Percentiles rank a stretch among this genome's conserved stretches.
Evolutionary conservation across 2,888 invertebrate species (phyloP).

Genomic region (Crematogaster levior): DNA sequence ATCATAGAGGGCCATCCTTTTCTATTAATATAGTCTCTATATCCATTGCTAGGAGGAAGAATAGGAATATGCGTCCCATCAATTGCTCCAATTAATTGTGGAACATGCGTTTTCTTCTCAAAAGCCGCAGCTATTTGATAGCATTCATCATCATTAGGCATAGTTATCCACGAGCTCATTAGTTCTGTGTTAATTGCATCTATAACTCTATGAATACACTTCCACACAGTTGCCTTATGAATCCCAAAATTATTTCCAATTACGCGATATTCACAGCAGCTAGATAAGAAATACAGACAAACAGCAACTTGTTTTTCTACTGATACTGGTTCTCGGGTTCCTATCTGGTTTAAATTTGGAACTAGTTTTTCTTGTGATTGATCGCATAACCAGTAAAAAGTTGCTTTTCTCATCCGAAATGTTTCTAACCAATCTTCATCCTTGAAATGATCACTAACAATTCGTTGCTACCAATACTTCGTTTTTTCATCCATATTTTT

Average conservation of each 20-base stretch:
- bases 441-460: background rate
- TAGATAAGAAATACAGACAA: conserved; percentile 17
- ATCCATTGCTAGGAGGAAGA: conserved; percentile 57
- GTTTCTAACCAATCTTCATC: conserved; percentile 6
- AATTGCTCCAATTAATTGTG: too few relatives aligned
- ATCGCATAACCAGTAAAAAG: background rate
- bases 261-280: conserved; percentile 5
- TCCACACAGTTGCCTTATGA: too few relatives aligned
- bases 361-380: background rate
- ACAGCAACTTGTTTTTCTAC: conserved; percentile 1
- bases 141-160: conserved; percentile 1
- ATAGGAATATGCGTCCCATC: conserved; percentile 62
- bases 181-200: conserved; percentile 14
- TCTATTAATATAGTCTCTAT: conserved; percentile 58
- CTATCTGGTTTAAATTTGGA: conserved; percentile 8
- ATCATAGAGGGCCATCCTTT: conserved; percentile 64
- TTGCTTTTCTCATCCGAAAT: background rate
- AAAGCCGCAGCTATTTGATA: too few relatives aligned
- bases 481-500: too few relatives aligned
- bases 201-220: too few relatives aligned
- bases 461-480: too few relatives aligned
- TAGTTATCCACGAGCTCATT: background rate
- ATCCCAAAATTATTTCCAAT: background rate
- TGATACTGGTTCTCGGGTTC: background rate
- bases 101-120: too few relatives aligned